Evolutionary conservation across 2,888 invertebrate genomes (phyloP), one percentile per base, ranked within the genome.

Genomic region (Drosophila bunnanda): DNA sequence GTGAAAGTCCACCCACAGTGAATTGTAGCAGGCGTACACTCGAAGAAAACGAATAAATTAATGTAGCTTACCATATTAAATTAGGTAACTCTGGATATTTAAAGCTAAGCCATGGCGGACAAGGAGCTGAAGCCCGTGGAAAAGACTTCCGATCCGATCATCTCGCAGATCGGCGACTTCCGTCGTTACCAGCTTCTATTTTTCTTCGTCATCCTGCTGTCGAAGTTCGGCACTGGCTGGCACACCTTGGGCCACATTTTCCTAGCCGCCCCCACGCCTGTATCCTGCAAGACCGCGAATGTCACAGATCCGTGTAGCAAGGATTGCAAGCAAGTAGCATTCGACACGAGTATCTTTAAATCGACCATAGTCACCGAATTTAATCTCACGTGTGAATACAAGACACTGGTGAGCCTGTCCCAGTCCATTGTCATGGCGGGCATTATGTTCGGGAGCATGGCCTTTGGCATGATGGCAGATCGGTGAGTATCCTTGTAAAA

Each of bases 151-250:
- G 96, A 96, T 88, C 94, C 95, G 1, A 93, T 96, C 20, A 94
- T 95, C 39, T 94, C 94, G 79, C 94, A 95, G 5, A 95, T 96
- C 76, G 96, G 96, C 0, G 93, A 94, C 34, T 94, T 96, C 64
- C 96, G 96, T 7, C 94, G 94, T 86, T 96, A 96, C 95, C 96
- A 96, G 89, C 93, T 96, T 74, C 94, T 94, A 93, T 94, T 96
- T 56, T 95, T 95, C 78, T 92, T 94, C 53, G 93, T 95, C 0
- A 94, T 96, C 41, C 95, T 96, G 75, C 92, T 96, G 12, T 94
- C 95, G 59, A 96, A 96, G 91, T 95, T 96, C 87, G 96, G 96
- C 0, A 95, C 96, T 0, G 96, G 96, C 0, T 96, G 96, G 96
- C 96, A 96, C 89, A 96, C 96, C 85, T 93, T 96, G 90, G 95